Percentiles rank a stretch among this genome's conserved stretches.
phyloP scores from a whole-genome alignment of 1,140 invertebrate species.

The Euglossa dilemma region DNA sequence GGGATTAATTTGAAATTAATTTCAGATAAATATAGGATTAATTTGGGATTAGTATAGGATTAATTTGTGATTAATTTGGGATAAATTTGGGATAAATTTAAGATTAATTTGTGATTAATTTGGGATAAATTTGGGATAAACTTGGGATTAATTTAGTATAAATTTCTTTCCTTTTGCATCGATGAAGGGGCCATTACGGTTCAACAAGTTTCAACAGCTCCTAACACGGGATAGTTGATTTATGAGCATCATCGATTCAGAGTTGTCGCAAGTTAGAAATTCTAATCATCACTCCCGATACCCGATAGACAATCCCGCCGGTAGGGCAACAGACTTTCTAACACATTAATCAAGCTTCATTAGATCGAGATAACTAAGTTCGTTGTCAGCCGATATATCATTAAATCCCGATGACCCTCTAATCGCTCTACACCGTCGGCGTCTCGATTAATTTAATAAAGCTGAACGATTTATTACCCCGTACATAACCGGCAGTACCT shows the following conservation, averaged over 20 bases:
- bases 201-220: not conserved
- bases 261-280: not conserved
- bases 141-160: no score
- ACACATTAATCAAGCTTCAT: constrained; percentile 29
- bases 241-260: not conserved
- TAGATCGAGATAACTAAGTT: constrained; percentile 27
- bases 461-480: not conserved
- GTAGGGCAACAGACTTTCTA: constrained; percentile 11
- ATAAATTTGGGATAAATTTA: no score
- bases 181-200: not conserved
- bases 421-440: not conserved
- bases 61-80: no score
- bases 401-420: constrained; percentile 15
- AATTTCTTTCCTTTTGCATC: not conserved
- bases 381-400: constrained; percentile 12
- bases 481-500: not conserved
- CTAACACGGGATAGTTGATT: not conserved
- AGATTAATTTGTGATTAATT: no score
- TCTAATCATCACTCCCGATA: constrained; percentile 10
- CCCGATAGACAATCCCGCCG: not conserved
- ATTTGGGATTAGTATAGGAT: no score
- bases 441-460: constrained; percentile 28
- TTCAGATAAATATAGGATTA: no score
- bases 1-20: no score
- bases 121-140: no score